Base-by-base conservation (phyloP, 2,888 invertebrate species). In the Mechanitis mazaeus region DNA sequence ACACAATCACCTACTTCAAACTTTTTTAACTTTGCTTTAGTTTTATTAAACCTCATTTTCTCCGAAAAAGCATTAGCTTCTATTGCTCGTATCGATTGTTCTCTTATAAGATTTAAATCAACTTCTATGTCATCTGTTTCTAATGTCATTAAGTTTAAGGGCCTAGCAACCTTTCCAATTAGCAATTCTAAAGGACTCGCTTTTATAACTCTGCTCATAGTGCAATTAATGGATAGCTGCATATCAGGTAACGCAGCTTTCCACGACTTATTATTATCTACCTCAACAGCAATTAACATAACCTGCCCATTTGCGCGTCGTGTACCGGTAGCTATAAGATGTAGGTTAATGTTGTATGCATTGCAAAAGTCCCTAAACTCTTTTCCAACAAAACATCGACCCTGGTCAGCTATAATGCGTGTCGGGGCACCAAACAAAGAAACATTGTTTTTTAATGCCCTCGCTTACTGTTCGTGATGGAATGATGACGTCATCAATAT, bases 221-320 rank as follows among this genome's bases (percentile, higher is more conserved):
- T 35, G 5, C 70, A 67, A 64, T 76, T 76, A 2, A 76, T 50
- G 2, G 73, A 70, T 2, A 75, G 59, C 55, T 76, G 76, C 5
- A 74, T 59, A 3, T 76, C 72, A 5, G 56, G 66, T 45, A 75
- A 42, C 0, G 71, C 68, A 57, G 71, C 71, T 55, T 74, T 73
- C 74, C 75, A 75, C 0, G 73, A 69, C 3, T 64, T 56, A 33
- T 68, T 60, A 2, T 54, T 45, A 3, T 47, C 59, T 6, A 59
- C 59, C 58, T 76, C 75, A 12, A 71, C 71, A 1, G 65, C 62
- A 6, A 73, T 75, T 3, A 75, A 55, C 72, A 73, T 72, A 20
- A 71, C 73, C 53, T 74, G 72, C 9, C 71, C 73, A 57, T 76
- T 76, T 9, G 72, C 74, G 28, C 65, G 65, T 56, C 60, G 60